Evolutionary conservation across 2,797 vertebrate genomes (phyloP).

Genomic region (Paramormyrops hopkinsi): DNA sequence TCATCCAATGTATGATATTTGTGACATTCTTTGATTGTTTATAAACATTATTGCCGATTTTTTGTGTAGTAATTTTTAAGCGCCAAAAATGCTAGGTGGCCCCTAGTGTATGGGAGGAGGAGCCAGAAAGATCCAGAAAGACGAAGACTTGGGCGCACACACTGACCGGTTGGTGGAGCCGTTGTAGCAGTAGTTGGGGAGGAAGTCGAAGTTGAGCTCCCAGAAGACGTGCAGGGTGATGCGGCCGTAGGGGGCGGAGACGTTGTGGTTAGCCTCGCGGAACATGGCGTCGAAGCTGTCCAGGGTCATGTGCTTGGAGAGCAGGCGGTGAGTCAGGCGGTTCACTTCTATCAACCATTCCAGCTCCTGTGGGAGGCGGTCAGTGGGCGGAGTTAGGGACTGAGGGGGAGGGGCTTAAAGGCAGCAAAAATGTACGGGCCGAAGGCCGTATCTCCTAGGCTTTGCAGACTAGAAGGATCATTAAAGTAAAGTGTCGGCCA

Average conservation of each 20-base stretch:
- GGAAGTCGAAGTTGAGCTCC: conserved; percentile 86
- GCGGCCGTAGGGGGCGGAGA: conserved; percentile 79
- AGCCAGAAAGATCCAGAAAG: neutral
- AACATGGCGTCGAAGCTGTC: conserved; percentile 90
- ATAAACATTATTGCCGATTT: neutral
- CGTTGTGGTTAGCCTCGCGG: conserved; percentile 83
- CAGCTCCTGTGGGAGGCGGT: conserved; percentile 62
- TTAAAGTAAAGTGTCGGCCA: neutral
- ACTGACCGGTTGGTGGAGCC: conserved; percentile 82
- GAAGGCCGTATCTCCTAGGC: neutral
- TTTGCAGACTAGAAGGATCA: neutral
- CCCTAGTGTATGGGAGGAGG: neutral
- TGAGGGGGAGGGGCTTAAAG: neutral
- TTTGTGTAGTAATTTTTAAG: neutral
- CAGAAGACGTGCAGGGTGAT: conserved; percentile 86
- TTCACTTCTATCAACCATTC: conserved; percentile 86
- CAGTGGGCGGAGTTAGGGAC: neutral
- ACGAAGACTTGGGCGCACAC: neutral
- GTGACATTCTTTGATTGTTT: neutral
- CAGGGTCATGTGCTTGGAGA: conserved; percentile 81
- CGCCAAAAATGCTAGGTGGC: neutral
- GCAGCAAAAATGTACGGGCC: neutral
- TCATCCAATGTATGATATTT: neutral
- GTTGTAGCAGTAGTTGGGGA: conserved; percentile 88
- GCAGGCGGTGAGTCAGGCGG: conserved; percentile 76